These are phyloP conservation scores for Pempheris klunzingeri DNA, from an alignment of 2,797 vertebrate species.

Conservation along the genomic window DNA sequence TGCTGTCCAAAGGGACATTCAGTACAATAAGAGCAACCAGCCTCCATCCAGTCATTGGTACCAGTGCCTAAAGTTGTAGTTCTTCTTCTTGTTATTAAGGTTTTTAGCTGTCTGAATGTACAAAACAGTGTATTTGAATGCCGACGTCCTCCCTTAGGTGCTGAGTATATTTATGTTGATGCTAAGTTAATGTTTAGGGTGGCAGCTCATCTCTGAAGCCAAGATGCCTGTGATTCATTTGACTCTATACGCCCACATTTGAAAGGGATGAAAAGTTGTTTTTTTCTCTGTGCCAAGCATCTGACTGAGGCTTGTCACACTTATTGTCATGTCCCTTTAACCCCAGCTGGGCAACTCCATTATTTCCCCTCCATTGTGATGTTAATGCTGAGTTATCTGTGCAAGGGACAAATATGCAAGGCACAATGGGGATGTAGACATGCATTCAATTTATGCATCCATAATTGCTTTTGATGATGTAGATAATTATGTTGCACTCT, in stretches of 20 bases:
- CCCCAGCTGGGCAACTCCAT: conserved; percentile 82
- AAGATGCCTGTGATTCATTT: conserved; percentile 58
- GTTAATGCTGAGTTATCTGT: conserved; percentile 83
- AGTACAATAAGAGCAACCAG: not conserved
- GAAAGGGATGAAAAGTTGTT: conserved; percentile 59
- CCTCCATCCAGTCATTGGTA: not conserved
- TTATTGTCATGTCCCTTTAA: conserved; percentile 80
- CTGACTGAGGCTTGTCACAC: conserved; percentile 71
- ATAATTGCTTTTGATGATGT: conserved; percentile 86
- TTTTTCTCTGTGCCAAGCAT: conserved; percentile 46
- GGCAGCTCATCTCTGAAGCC: conserved; percentile 28
- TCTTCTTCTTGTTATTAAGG: not conserved
- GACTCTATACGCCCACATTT: conserved; percentile 63
- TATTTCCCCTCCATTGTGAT: conserved; percentile 83
- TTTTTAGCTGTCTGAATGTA: not conserved
- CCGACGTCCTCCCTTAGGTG: conserved; percentile 1
- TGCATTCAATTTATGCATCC: conserved; percentile 83
- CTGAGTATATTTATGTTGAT: conserved; percentile 8
- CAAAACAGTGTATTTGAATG: not conserved
- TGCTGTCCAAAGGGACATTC: not conserved
- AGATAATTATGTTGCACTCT: conserved; percentile 81
- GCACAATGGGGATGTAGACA: conserved; percentile 82
- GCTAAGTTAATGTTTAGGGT: conserved; percentile 25
- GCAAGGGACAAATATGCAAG: conserved; percentile 80
- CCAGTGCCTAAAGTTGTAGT: too few species aligned